A percentile compares a stretch with the other conserved stretches of the same genome.
Evolutionary conservation across 2,113 vertebrate genomes (phyloP).

Genomic region (Lepidothrix coronata): DNA sequence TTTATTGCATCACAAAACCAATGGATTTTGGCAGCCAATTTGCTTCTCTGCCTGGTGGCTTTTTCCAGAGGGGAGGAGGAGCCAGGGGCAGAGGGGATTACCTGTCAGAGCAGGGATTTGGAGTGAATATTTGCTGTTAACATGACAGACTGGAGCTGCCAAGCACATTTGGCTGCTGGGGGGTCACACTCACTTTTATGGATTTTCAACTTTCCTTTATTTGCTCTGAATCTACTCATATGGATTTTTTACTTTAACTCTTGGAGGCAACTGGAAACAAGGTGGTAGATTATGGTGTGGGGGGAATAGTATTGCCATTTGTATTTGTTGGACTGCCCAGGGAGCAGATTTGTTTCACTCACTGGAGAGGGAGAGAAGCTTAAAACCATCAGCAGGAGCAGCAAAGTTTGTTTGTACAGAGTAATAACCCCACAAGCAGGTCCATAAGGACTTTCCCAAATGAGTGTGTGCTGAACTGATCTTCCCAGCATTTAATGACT

Average conservation of each 20-base stretch:
- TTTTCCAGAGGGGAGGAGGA: not conserved
- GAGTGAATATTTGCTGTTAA: not conserved
- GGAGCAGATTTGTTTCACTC: not conserved
- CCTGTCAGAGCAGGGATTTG: not conserved
- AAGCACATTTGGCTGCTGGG: not conserved
- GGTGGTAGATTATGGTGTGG: not conserved
- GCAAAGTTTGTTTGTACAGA: not conserved
- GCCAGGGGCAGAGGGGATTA: not conserved
- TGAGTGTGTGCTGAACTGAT: not conserved
- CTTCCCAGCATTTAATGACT: not conserved
- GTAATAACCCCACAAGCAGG: not conserved
- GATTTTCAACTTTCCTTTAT: constrained; percentile 4
- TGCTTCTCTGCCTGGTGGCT: not conserved
- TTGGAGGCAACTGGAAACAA: not conserved
- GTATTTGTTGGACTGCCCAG: not conserved
- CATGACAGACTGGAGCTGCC: not conserved
- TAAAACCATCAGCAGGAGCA: not conserved
- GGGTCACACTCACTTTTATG: not conserved
- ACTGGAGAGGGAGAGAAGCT: not conserved
- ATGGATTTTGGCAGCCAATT: not conserved
- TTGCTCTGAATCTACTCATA: not conserved
- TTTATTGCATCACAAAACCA: not conserved
- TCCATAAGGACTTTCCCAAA: not conserved
- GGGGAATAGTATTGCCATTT: not conserved
- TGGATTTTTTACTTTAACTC: not conserved